Conservation (phyloP, 2,888 invertebrate species). For the Fragum fragum region DNA sequence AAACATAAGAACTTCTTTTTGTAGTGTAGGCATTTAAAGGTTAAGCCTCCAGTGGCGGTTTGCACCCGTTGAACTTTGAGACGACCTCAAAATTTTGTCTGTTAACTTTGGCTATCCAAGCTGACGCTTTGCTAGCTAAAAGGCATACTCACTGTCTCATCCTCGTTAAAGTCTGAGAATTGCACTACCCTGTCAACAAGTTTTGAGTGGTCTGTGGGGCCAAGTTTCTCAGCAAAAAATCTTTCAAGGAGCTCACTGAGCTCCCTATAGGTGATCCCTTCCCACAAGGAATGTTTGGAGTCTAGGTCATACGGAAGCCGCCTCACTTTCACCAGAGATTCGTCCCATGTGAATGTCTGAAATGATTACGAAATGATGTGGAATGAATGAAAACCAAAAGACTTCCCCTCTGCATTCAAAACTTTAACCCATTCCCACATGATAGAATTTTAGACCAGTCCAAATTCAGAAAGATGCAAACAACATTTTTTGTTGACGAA, state of each 20-base stretch:
- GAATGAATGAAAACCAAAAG: background rate
- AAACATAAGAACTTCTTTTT: no score
- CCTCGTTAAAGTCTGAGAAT: constrained; percentile 80
- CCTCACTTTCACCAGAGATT: constrained; percentile 45
- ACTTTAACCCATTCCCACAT: background rate
- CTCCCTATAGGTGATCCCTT: constrained; percentile 66
- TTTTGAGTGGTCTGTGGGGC: constrained; percentile 68
- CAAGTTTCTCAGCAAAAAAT: constrained; percentile 72
- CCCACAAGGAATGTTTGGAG: constrained; percentile 47
- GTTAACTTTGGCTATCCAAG: no score
- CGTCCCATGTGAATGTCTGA: constrained; percentile 54
- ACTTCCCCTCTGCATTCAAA: no score
- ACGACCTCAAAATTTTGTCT: no score
- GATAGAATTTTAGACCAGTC: no score
- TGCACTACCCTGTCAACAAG: constrained; percentile 71
- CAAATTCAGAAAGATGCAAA: no score
- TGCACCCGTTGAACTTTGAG: no score
- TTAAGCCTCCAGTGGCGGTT: no score
- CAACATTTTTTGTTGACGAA: background rate
- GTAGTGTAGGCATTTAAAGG: no score
- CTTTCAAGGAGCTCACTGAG: constrained; percentile 69
- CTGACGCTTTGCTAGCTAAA: no score
- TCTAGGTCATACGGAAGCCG: constrained; percentile 16
- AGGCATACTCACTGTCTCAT: constrained; percentile 77
- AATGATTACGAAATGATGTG: constrained; percentile 1